phyloP scores from a whole-genome alignment of 2,888 invertebrate species.

The Herminia tarsipennalis region DNA sequence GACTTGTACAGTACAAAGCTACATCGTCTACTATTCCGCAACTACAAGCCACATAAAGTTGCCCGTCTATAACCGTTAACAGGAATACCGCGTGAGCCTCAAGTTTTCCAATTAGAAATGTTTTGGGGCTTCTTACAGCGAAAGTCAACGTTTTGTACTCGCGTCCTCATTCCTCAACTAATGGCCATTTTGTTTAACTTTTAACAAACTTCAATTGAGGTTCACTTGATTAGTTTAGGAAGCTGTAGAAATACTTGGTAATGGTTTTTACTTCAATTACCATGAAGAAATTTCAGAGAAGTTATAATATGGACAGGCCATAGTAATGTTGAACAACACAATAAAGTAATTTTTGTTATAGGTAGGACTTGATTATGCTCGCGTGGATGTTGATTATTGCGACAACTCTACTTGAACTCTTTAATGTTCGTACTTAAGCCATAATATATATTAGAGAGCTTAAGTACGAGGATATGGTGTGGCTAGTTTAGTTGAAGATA shows the following conservation, averaged over 20 bases:
- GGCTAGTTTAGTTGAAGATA: too few species aligned
- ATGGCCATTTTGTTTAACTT: conserved; percentile 30
- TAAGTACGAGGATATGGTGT: too few species aligned
- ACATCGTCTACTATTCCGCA: background rate
- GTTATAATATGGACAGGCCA: too few species aligned
- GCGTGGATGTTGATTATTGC: too few species aligned
- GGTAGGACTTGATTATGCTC: too few species aligned
- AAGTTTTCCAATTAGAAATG: conserved; percentile 60
- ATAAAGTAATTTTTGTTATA: too few species aligned
- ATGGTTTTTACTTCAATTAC: background rate
- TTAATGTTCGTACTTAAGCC: too few species aligned
- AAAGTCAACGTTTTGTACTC: conserved; percentile 15
- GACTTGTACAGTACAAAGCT: too few species aligned
- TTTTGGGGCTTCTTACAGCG: conserved; percentile 28
- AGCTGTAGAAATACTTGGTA: background rate
- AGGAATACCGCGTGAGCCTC: conserved; percentile 10
- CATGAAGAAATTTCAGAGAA: too few species aligned
- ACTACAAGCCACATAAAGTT: conserved; percentile 1
- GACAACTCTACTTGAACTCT: too few species aligned
- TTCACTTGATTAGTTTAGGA: conserved; percentile 7
- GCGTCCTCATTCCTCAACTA: conserved; percentile 10
- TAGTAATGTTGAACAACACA: too few species aligned
- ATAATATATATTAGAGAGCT: too few species aligned
- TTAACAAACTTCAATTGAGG: conserved; percentile 9
- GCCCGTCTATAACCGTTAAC: conserved; percentile 19